phyloP scores from a whole-genome alignment of 2,797 vertebrate species.

The Myoxocephalus aenaeus region DNA sequence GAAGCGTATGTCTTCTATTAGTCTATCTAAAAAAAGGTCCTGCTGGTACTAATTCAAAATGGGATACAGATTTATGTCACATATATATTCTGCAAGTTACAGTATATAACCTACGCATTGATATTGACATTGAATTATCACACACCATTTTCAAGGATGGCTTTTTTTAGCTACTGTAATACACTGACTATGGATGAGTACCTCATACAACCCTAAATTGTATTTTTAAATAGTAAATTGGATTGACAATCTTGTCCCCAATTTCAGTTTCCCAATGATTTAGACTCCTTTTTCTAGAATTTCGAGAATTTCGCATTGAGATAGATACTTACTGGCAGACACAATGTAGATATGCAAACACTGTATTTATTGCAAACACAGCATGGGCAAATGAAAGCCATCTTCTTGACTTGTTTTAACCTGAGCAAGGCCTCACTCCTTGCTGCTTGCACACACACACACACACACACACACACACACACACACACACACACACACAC shows the following conservation, averaged over 20 bases:
- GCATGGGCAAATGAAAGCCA: constrained; percentile 65
- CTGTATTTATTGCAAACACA: constrained; percentile 52
- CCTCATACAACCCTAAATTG: constrained; percentile 6
- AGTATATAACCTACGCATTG: background rate
- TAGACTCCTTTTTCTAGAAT: constrained; percentile 1
- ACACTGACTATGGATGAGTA: background rate
- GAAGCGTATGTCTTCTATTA: background rate
- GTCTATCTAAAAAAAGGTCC: background rate
- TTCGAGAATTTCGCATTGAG: background rate
- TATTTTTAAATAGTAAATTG: constrained; percentile 27
- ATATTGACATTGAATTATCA: background rate
- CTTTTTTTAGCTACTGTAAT: too few species aligned
- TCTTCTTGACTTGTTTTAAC: constrained; percentile 72
- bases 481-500: constrained; percentile 21
- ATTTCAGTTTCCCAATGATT: constrained; percentile 24
- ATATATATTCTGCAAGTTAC: background rate
- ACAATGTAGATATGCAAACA: constrained; percentile 57
- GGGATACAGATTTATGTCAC: background rate
- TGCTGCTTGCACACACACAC: constrained; percentile 41
- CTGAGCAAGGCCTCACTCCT: constrained; percentile 64
- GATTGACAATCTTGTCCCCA: constrained; percentile 12
- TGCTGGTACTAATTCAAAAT: background rate
- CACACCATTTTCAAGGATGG: too few species aligned
- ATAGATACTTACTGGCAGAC: constrained; percentile 40
- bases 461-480: constrained; percentile 12